A percentile compares a stretch with the other conserved stretches of the same genome.
Evolutionary conservation across 2,888 invertebrate genomes (phyloP).

Genomic region (Isotomurus palustris): DNA sequence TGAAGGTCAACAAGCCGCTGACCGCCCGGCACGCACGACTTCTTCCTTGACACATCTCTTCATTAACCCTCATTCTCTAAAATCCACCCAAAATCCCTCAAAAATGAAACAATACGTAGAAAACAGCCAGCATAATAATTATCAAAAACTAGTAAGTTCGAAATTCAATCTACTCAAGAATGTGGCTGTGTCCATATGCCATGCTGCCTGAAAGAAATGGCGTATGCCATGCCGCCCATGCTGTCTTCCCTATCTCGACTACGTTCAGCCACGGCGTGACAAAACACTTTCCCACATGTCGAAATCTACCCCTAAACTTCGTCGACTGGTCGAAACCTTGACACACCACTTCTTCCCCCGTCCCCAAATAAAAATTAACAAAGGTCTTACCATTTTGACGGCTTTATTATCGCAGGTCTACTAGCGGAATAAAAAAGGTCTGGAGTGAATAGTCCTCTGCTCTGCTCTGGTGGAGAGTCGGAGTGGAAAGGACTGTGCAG

Average conservation of each 20-base stretch:
- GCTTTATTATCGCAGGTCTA: slow-evolving; percentile 23
- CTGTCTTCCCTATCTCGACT: no score
- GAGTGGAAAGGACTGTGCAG: slow-evolving; percentile 39
- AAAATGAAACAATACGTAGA: no score
- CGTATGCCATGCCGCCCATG: slow-evolving; percentile 21
- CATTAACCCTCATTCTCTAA: no score
- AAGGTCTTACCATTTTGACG: slow-evolving; percentile 42
- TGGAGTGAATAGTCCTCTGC: background rate
- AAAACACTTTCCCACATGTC: slow-evolving; percentile 1
- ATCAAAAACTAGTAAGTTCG: no score
- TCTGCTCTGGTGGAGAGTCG: slow-evolving; percentile 23
- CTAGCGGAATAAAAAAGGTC: background rate
- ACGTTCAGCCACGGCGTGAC: slow-evolving; percentile 4
- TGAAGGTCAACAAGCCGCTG: no score
- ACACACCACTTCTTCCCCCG: no score
- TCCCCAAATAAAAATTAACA: slow-evolving; percentile 5
- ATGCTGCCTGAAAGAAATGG: slow-evolving; percentile 11
- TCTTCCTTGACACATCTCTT: no score
- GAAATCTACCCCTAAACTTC: slow-evolving; percentile 3
- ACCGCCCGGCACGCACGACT: no score
- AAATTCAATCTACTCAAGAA: no score
- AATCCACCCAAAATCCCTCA: no score
- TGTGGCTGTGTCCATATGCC: background rate
- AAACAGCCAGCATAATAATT: no score
- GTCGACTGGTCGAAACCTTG: background rate